These are phyloP conservation scores for Catagonus wagneri DNA, from an alignment of 2,113 vertebrate genomes.

Conservation along the genomic window DNA sequence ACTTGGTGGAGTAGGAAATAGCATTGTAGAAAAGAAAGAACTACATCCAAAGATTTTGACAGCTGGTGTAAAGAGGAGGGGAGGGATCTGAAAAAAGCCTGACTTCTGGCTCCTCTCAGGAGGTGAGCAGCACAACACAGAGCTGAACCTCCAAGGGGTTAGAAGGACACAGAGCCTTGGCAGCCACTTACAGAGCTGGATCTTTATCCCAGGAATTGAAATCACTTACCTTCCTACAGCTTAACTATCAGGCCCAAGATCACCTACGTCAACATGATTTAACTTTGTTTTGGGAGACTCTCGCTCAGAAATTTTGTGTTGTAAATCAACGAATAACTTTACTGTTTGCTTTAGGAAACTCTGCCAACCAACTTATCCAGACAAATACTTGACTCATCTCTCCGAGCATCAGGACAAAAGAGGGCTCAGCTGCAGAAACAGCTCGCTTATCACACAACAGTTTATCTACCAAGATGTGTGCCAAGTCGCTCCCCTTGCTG, in stretches of 20 bases:
- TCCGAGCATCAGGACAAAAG: conserved; percentile 10
- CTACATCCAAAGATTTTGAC: not conserved
- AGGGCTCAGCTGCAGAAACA: not conserved
- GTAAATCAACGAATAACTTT: conserved; percentile 39
- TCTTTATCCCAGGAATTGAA: conserved; percentile 43
- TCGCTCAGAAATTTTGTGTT: not conserved
- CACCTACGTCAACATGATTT: not conserved
- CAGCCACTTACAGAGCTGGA: not conserved
- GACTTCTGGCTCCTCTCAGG: not conserved
- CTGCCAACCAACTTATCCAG: conserved; percentile 21
- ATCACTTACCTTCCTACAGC: not conserved
- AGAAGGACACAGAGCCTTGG: too few species aligned
- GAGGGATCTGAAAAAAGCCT: not conserved
- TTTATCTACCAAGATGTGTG: not conserved
- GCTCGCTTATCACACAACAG: not conserved
- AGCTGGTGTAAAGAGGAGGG: not conserved
- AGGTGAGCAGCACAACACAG: not conserved
- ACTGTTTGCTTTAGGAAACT: conserved; percentile 41
- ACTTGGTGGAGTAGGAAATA: not conserved
- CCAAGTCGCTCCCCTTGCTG: not conserved
- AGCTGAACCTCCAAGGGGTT: not conserved
- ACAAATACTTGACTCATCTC: conserved; percentile 39
- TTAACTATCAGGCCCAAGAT: not conserved
- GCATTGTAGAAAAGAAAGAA: not conserved
- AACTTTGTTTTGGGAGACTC: conserved; percentile 31